Percentiles rank a stretch among this genome's conserved stretches.
These are phyloP conservation scores for Tricholaema leucomelas DNA, from an alignment of 2,113 vertebrate genomes.

Conservation along the genomic window DNA sequence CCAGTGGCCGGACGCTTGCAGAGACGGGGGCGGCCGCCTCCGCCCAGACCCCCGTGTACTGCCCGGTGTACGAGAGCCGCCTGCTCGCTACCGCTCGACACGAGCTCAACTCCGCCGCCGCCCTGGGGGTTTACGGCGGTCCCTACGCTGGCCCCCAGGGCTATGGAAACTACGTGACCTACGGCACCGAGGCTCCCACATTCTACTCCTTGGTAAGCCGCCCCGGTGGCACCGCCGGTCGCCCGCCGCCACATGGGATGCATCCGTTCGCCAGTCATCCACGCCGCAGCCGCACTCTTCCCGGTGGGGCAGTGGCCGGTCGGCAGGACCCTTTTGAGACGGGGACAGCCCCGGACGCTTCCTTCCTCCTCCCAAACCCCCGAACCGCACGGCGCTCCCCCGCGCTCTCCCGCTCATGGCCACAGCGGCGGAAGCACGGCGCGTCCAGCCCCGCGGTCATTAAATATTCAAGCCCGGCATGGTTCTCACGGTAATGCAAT, in stretches of 20 bases:
- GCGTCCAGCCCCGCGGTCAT: neutral
- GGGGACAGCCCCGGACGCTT: neutral
- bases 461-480: neutral
- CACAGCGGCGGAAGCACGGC: neutral
- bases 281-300: too few relatives aligned
- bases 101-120: conserved; percentile 94
- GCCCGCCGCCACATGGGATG: too few relatives aligned
- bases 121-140: conserved; percentile 91
- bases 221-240: neutral
- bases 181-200: conserved; percentile 94
- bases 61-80: conserved; percentile 96
- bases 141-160: conserved; percentile 90
- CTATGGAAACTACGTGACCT: conserved; percentile 96
- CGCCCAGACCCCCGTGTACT: conserved; percentile 93
- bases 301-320: neutral
- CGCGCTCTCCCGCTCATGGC: neutral
- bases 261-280: too few relatives aligned
- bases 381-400: neutral
- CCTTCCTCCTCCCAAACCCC: neutral
- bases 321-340: neutral
- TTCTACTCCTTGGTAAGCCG: conserved; percentile 95
- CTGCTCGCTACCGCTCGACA: conserved; percentile 95
- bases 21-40: conserved; percentile 86
- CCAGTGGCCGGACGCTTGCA: conserved; percentile 87
- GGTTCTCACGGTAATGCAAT: neutral